A percentile compares a stretch with the other conserved stretches of the same genome.
Evolutionary conservation across 2,113 vertebrate species (phyloP).

Genomic region (Artemisiospiza belli): DNA sequence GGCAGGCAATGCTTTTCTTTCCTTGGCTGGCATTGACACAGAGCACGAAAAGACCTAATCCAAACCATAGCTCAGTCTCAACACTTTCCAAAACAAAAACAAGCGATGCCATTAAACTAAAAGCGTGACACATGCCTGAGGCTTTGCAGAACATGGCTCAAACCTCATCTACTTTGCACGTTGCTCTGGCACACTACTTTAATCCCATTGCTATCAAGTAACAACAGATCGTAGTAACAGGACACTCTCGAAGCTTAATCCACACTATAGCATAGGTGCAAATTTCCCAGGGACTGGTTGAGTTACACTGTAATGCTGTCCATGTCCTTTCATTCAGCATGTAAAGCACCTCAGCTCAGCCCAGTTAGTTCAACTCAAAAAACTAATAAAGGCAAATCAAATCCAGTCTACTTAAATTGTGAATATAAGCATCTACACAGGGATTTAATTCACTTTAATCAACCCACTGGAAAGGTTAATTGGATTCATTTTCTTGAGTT

Average conservation of each 20-base stretch:
- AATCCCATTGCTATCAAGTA: constrained; percentile 5
- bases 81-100: background rate
- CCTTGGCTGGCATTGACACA: background rate
- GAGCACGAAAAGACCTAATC: background rate
- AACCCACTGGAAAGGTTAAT: constrained; percentile 11
- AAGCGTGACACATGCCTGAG: background rate
- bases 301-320: background rate
- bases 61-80: background rate
- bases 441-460: constrained; percentile 27
- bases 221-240: background rate
- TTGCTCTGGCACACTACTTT: background rate
- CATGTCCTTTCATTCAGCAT: background rate
- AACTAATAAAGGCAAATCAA: background rate
- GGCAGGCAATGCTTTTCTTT: background rate
- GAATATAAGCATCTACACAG: background rate
- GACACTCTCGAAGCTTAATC: background rate
- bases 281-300: background rate
- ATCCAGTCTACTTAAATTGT: background rate
- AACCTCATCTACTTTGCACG: background rate
- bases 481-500: constrained; percentile 34
- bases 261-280: background rate
- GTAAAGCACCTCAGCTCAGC: background rate
- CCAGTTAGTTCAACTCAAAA: background rate
- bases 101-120: background rate
- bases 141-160: constrained; percentile 17